These are phyloP conservation scores for Varroa destructor DNA, from an alignment of 1,140 invertebrate species.

Conservation along the genomic window DNA sequence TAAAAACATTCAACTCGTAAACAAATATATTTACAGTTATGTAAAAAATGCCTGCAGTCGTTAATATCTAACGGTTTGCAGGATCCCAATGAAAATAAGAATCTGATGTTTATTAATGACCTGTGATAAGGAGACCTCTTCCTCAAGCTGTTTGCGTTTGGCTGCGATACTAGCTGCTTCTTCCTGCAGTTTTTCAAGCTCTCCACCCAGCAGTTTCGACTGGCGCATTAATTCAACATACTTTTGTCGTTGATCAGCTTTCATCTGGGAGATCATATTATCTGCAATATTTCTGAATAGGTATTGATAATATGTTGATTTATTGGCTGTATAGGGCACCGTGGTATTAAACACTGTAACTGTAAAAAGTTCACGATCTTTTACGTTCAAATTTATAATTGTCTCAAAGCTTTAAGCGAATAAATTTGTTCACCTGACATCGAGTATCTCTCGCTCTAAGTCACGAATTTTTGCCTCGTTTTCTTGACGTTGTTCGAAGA, in stretches of 20 bases:
- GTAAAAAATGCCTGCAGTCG: too few relatives aligned
- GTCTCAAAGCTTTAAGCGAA: not conserved
- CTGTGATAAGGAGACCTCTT: constrained; percentile 54
- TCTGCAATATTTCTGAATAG: constrained; percentile 51
- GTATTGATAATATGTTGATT: too few relatives aligned
- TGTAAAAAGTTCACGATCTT: not conserved
- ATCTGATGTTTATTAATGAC: constrained; percentile 34
- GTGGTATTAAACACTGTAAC: too few relatives aligned
- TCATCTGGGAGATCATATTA: constrained; percentile 49
- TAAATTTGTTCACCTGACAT: constrained; percentile 33
- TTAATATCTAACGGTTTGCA: too few relatives aligned
- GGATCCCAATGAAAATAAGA: too few relatives aligned
- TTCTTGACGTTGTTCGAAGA: constrained; percentile 52
- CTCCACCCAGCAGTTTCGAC: constrained; percentile 46
- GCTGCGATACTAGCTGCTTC: constrained; percentile 51
- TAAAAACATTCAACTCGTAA: too few relatives aligned
- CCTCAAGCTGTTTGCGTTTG: constrained; percentile 53
- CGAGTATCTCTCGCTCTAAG: constrained; percentile 51
- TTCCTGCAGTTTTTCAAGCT: constrained; percentile 50
- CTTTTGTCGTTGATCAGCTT: constrained; percentile 43
- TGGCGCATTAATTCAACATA: constrained; percentile 46
- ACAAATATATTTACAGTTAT: too few relatives aligned
- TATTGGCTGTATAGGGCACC: too few relatives aligned
- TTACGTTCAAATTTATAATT: not conserved
- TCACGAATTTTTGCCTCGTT: constrained; percentile 53